Conservation (phyloP, 2,113 vertebrate species). For the Chaetodon trifascialis region DNA sequence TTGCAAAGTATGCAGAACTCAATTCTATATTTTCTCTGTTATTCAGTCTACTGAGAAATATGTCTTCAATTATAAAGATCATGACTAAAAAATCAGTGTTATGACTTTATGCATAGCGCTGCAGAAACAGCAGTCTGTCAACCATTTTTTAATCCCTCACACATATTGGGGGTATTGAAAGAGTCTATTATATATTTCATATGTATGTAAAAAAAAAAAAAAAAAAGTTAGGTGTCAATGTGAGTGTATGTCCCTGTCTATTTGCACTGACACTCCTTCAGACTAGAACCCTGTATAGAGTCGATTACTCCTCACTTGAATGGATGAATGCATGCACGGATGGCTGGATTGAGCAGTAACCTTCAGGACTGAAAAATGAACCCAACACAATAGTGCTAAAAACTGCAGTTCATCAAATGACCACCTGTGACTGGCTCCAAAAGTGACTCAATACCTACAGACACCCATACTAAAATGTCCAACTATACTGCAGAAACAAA, state of each 20-base stretch:
- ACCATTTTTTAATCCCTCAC: background rate
- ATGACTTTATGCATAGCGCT: conserved; percentile 1
- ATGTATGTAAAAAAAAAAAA: background rate
- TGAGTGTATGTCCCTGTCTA: background rate
- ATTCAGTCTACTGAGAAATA: conserved; percentile 33
- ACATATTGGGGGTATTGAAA: background rate
- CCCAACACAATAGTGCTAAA: too few species aligned
- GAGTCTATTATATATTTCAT: background rate
- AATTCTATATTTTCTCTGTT: conserved; percentile 18
- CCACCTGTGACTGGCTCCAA: too few species aligned
- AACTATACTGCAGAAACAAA: too few species aligned
- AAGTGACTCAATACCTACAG: too few species aligned
- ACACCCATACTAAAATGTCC: too few species aligned
- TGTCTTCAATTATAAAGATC: conserved; percentile 35
- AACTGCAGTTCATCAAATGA: too few species aligned
- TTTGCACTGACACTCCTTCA: background rate
- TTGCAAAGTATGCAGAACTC: conserved; percentile 17
- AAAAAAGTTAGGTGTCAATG: background rate
- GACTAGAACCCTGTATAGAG: background rate
- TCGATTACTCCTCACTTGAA: background rate
- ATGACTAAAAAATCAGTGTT: conserved; percentile 18
- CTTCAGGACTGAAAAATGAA: too few species aligned
- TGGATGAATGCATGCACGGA: background rate
- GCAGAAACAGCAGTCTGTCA: conserved; percentile 37
- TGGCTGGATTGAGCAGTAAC: background rate